These are phyloP conservation scores for Helleia helle DNA, from an alignment of 2,888 invertebrate species.

Conservation along the genomic window DNA sequence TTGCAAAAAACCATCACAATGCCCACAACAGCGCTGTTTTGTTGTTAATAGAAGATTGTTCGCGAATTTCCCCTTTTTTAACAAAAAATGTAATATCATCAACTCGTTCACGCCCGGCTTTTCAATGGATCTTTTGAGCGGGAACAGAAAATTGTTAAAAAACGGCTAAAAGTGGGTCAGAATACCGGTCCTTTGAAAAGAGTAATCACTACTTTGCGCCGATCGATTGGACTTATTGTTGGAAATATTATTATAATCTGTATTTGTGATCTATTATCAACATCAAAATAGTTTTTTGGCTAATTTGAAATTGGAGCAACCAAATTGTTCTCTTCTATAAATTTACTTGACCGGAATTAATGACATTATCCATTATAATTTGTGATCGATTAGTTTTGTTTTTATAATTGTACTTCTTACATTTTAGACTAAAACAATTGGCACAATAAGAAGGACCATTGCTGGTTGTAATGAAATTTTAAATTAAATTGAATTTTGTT, in stretches of 20 bases:
- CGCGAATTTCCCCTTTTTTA: slow-evolving; percentile 61
- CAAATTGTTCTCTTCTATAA: too few relatives aligned
- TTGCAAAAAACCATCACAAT: slow-evolving; percentile 65
- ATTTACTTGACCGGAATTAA: too few relatives aligned
- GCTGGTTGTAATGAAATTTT: too few relatives aligned
- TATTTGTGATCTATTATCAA: too few relatives aligned
- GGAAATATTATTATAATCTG: neutral
- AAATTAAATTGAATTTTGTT: too few relatives aligned
- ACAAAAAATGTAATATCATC: slow-evolving; percentile 70
- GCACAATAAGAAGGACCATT: too few relatives aligned
- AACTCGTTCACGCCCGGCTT: slow-evolving; percentile 74
- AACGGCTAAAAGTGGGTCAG: slow-evolving; percentile 72
- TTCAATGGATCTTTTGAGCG: slow-evolving; percentile 67
- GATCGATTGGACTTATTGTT: slow-evolving; percentile 71
- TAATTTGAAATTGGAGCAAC: too few relatives aligned
- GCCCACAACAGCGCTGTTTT: slow-evolving; percentile 64
- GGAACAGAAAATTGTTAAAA: slow-evolving; percentile 65
- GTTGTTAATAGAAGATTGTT: slow-evolving; percentile 72
- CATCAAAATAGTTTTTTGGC: too few relatives aligned
- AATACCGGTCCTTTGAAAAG: slow-evolving; percentile 70
- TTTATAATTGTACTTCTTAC: too few relatives aligned
- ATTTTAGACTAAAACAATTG: too few relatives aligned
- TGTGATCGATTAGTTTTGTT: too few relatives aligned
- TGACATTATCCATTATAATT: too few relatives aligned
- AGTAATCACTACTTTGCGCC: slow-evolving; percentile 68